These are phyloP conservation scores for Drosophila triauraria DNA, from an alignment of 1,140 invertebrate genomes.

Conservation along the genomic window DNA sequence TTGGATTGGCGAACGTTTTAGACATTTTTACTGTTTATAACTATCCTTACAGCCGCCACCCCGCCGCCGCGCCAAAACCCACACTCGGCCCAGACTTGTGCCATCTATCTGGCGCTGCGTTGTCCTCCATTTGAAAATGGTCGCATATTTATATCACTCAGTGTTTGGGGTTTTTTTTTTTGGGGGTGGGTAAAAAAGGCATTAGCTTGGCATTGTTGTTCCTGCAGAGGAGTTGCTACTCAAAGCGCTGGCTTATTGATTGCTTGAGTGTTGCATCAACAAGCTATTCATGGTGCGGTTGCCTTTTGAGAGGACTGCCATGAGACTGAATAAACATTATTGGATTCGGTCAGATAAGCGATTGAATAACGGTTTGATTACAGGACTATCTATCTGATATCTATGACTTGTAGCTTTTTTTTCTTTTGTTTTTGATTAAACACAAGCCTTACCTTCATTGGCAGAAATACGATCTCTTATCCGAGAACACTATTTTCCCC, in stretches of 20 bases:
- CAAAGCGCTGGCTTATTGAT: conserved; percentile 73
- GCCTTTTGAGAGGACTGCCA: conserved; percentile 16
- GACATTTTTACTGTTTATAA: conserved; percentile 80
- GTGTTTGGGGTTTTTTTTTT: conserved; percentile 12
- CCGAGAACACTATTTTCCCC: too few species aligned
- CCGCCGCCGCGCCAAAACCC: neutral
- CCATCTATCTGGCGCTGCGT: conserved; percentile 66
- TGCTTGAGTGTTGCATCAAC: conserved; percentile 66
- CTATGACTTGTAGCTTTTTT: too few species aligned
- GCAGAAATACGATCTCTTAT: neutral
- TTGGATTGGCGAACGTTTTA: conserved; percentile 75
- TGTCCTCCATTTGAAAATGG: conserved; percentile 66
- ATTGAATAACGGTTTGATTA: too few species aligned
- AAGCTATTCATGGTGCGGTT: conserved; percentile 49
- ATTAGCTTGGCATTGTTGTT: conserved; percentile 68
- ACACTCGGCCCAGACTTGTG: conserved; percentile 12
- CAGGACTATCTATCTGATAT: neutral
- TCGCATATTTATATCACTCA: conserved; percentile 78
- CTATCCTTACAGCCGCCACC: conserved; percentile 40
- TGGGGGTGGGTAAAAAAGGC: conserved; percentile 41
- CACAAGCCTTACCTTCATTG: too few species aligned
- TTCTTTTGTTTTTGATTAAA: too few species aligned
- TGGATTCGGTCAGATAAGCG: conserved; percentile 17
- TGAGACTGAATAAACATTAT: conserved; percentile 36
- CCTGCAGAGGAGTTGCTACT: conserved; percentile 50